Evolutionary conservation across 2,113 vertebrate species (phyloP).

Genomic region (Phodopus roborovskii): DNA sequence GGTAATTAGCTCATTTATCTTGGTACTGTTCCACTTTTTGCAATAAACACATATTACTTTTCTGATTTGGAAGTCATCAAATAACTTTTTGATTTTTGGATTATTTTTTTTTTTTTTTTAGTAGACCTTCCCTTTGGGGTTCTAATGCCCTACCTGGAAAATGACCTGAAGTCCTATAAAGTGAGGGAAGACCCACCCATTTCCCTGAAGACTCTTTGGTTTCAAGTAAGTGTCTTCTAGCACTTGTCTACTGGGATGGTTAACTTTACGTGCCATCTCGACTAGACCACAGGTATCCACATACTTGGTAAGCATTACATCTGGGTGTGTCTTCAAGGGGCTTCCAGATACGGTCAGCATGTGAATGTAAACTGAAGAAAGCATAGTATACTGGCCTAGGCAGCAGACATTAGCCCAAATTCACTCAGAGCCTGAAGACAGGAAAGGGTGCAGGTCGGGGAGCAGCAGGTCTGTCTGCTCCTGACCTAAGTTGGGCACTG

Average conservation of each 20-base stretch:
- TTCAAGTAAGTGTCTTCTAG: neutral
- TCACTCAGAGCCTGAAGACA: too few relatives aligned
- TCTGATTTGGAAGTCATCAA: slow-evolving; percentile 19
- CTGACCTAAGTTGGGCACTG: neutral
- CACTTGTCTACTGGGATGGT: neutral
- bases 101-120: neutral
- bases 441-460: neutral
- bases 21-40: slow-evolving; percentile 19
- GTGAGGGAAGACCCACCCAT: neutral
- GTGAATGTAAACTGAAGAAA: neutral
- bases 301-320: neutral
- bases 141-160: slow-evolving; percentile 7
- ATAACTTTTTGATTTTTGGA: too few relatives aligned
- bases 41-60: slow-evolving; percentile 5
- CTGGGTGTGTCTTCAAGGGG: neutral
- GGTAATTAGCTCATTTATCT: neutral
- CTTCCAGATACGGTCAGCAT: neutral
- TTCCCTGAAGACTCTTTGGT: neutral
- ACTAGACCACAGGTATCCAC: neutral
- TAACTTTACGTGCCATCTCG: neutral
- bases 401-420: rapidly evolving
- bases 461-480: neutral
- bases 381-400: neutral
- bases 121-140: neutral
- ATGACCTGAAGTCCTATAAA: neutral